Percentiles rank a stretch among this genome's conserved stretches.
These are phyloP conservation scores for Knipowitschia caucasica DNA, from an alignment of 2,797 vertebrate genomes.

Conservation along the genomic window DNA sequence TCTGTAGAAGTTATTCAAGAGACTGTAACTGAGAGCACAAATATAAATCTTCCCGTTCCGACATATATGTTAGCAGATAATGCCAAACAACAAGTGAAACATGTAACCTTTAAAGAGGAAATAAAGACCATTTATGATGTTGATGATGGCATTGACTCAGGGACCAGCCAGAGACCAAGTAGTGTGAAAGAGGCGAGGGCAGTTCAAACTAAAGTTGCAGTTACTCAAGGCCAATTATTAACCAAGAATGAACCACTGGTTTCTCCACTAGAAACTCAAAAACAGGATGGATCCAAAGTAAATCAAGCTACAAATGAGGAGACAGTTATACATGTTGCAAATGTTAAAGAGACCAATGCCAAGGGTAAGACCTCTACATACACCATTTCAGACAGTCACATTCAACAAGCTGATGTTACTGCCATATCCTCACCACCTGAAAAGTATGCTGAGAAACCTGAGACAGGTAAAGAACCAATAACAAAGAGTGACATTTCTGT, in stretches of 20 bases:
- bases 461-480: background rate
- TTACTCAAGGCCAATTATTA: background rate
- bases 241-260: background rate
- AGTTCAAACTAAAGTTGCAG: background rate
- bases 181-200: background rate
- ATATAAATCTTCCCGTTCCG: background rate
- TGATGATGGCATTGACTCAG: constrained; percentile 2
- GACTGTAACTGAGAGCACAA: background rate
- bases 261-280: background rate
- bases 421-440: background rate
- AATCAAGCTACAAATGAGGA: background rate
- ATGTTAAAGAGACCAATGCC: background rate
- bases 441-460: background rate
- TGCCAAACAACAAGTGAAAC: background rate
- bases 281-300: background rate
- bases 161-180: constrained; percentile 24
- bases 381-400: background rate
- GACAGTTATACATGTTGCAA: too few relatives aligned
- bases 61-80: background rate
- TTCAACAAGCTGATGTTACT: background rate
- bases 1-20: background rate
- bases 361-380: background rate
- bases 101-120: background rate
- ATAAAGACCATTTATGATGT: constrained; percentile 5
- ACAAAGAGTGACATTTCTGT: constrained; percentile 8